Base-by-base conservation (phyloP, 1,140 invertebrate species). In the Zaprionus lachaisei region DNA sequence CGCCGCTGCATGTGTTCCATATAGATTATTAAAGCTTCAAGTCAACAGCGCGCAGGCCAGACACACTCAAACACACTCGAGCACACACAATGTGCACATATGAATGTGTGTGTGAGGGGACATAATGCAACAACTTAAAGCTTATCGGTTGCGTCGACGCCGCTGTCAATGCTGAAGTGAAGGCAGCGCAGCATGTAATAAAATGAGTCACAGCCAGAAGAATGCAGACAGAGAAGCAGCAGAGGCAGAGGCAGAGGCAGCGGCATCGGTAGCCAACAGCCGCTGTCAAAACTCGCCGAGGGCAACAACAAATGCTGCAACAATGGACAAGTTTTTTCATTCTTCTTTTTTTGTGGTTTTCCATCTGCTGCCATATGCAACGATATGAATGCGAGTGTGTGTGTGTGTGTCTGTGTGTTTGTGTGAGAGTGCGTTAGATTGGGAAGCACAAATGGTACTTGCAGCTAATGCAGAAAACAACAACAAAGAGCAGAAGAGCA, bases 301-400 rank as follows among this genome's bases (percentile, higher is more conserved):
- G 71, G 80, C 80, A 81, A 81, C 72, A 83, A 83, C 72, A 83
- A 83, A 74, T 81, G 78, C 77, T 78, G 77, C 77, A 83, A 83
- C 72, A 72, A 79, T 81, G 77, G 74, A 61, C 72, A 58, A 77
- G 76, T 81, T 72, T 79, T 77, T 79, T 80, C 56, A 41, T 68
- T 80, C 28, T 76, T 70, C 55, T 41, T 77, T 72, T 77, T 72
- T 58, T 86, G 79, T 69, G 73, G 56, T 68, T 86, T 70, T 65
- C 66, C 83, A 89, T 81, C 82, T 87, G 84, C 69, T 80, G 80
- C 73, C 83, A 81, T 78, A 85, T 85, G 79, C 78, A 84, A 51
- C 68, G 47, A 49, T 51, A 34, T 71, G 28, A 38, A 57, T 24
- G 57, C 6, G n/a, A 11, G 14, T 51, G 24, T 17, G 28, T 55